A percentile compares a stretch with the other conserved stretches of the same genome.
These are phyloP conservation scores for Ochotona curzoniae DNA, from an alignment of 2,113 vertebrate species.

Conservation along the genomic window DNA sequence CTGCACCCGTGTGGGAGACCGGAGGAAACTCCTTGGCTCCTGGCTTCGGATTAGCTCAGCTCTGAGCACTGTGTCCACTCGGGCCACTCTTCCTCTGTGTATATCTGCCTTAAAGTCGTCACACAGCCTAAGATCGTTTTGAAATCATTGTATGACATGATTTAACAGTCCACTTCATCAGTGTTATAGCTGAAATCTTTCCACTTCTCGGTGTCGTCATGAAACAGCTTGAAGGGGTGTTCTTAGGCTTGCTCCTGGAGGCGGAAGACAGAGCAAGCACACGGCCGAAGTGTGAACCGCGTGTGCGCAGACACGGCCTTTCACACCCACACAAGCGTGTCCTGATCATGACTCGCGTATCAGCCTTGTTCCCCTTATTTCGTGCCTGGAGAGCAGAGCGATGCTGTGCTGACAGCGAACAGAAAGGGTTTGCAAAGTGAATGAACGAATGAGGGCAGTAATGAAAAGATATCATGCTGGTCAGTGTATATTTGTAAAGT, in stretches of 20 bases:
- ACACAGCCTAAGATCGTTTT: not conserved
- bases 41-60: no score
- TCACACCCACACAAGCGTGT: not conserved
- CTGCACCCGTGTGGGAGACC: no score
- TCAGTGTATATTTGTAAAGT: no score
- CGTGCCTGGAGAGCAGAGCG: not conserved
- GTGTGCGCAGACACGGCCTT: not conserved
- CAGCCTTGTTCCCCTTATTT: not conserved
- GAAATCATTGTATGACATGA: not conserved
- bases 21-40: no score
- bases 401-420: fast-evolving
- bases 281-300: not conserved
- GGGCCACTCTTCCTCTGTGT: no score
- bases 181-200: not conserved
- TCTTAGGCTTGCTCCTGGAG: not conserved
- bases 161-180: not conserved
- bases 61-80: no score
- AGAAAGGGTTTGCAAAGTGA: not conserved
- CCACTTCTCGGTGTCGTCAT: not conserved
- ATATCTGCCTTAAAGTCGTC: no score
- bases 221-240: not conserved
- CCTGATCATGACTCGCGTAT: no score
- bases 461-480: no score
- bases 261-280: not conserved
- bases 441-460: not conserved